These are phyloP conservation scores for Cherax quadricarinatus DNA, from an alignment of 1,140 invertebrate species.

Conservation along the genomic window DNA sequence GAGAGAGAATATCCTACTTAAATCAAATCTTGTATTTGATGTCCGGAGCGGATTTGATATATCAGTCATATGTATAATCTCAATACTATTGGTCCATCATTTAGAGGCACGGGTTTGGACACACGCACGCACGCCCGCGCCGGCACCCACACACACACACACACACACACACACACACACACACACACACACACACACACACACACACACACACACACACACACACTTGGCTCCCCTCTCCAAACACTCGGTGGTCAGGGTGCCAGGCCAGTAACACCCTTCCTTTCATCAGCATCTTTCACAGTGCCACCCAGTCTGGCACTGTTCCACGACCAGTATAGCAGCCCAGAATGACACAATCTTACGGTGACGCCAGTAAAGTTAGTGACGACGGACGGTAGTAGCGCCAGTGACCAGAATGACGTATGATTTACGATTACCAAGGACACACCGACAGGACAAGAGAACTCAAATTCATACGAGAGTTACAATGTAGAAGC, in stretches of 20 bases:
- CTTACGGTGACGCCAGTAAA: not conserved
- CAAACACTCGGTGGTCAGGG: not conserved
- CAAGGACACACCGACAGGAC: too few species aligned
- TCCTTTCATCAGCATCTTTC: not conserved
- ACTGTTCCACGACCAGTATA: constrained; percentile 20
- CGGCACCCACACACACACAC: constrained; percentile 44
- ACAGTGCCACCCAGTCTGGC: constrained; percentile 17
- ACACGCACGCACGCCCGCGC: too few species aligned
- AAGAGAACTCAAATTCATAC: too few species aligned
- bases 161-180: not conserved
- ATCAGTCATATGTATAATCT: too few species aligned
- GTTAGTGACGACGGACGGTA: not conserved
- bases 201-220: constrained; percentile 5
- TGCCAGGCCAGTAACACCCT: too few species aligned
- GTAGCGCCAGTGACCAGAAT: too few species aligned
- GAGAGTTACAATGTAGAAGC: too few species aligned
- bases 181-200: not conserved
- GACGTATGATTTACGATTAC: too few species aligned
- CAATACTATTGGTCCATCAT: too few species aligned
- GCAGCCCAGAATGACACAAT: constrained; percentile 28
- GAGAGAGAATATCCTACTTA: not conserved
- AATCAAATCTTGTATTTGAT: not conserved
- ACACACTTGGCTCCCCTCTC: not conserved
- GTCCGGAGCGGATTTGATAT: too few species aligned
- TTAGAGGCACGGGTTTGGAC: too few species aligned